phyloP scores from a whole-genome alignment of 1,140 invertebrate species.

The Lordiphosa mommai region DNA sequence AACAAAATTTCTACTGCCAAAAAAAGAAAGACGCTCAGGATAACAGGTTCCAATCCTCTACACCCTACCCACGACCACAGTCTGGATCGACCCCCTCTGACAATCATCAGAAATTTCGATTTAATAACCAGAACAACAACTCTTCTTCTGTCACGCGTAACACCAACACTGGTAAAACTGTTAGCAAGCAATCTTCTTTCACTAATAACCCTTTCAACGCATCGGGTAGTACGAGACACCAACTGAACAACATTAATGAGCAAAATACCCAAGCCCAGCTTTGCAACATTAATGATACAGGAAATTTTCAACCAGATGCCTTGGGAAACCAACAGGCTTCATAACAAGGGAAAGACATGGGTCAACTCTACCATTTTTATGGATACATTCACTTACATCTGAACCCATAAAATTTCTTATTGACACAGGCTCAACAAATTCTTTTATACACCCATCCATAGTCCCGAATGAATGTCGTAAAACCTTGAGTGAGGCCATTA shows the following conservation, averaged over 20 bases:
- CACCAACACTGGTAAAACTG: too few species aligned
- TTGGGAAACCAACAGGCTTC: constrained; percentile 8
- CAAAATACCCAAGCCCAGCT: not conserved
- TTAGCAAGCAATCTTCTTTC: too few species aligned
- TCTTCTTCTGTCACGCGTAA: too few species aligned
- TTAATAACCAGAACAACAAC: too few species aligned
- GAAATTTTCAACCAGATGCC: constrained; percentile 11
- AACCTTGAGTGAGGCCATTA: too few species aligned
- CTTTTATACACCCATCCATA: not conserved
- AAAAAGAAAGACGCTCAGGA: not conserved
- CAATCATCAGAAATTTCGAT: too few species aligned
- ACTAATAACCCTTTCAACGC: not conserved
- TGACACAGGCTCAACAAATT: constrained; percentile 10
- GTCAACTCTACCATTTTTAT: not conserved
- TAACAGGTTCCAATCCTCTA: not conserved
- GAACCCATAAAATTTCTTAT: constrained; percentile 1
- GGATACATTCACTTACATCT: not conserved
- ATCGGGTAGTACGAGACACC: not conserved
- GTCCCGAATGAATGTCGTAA: too few species aligned
- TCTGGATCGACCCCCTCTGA: too few species aligned
- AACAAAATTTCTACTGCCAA: constrained; percentile 14
- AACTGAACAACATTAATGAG: not conserved
- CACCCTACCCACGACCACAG: not conserved
- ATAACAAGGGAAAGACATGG: constrained; percentile 1
- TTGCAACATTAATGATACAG: constrained; percentile 7